These are phyloP conservation scores for Thymelicus lineola DNA, from an alignment of 2,888 invertebrate species.

Conservation along the genomic window DNA sequence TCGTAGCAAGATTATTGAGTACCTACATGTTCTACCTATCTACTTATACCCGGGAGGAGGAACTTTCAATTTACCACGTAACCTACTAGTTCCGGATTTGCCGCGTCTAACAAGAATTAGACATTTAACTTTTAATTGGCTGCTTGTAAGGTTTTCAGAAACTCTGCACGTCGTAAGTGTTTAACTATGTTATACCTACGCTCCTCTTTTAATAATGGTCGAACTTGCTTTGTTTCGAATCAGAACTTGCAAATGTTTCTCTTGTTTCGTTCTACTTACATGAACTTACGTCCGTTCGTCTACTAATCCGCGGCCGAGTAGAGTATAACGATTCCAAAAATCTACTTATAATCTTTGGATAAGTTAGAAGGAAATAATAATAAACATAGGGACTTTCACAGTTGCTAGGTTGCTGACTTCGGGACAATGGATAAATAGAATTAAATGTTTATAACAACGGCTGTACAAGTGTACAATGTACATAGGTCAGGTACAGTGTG, in stretches of 20 bases:
- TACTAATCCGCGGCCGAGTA: not conserved
- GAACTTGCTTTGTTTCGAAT: conserved; percentile 47
- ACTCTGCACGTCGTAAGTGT: conserved; percentile 77
- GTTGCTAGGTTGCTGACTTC: no score
- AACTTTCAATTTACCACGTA: conserved; percentile 69
- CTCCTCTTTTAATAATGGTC: conserved; percentile 55
- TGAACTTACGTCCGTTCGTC: not conserved
- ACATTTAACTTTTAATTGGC: conserved; percentile 85
- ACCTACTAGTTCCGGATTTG: conserved; percentile 74
- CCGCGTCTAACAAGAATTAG: conserved; percentile 82
- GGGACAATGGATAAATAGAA: no score
- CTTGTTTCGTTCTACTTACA: not conserved
- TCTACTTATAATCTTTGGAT: no score
- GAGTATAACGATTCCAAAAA: not conserved
- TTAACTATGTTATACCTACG: conserved; percentile 75
- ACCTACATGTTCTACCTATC: conserved; percentile 25
- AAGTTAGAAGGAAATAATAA: no score
- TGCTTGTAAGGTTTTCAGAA: conserved; percentile 81
- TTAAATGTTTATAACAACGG: no score
- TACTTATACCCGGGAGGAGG: conserved; percentile 41
- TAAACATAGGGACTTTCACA: no score
- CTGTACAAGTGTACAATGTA: no score
- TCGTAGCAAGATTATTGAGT: conserved; percentile 18
- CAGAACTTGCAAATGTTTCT: conserved; percentile 21
- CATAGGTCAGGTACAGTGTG: no score